These are phyloP conservation scores for Actinernus sp. DNA, from an alignment of 92 coral and sea anemone genomes.

Conservation along the genomic window DNA sequence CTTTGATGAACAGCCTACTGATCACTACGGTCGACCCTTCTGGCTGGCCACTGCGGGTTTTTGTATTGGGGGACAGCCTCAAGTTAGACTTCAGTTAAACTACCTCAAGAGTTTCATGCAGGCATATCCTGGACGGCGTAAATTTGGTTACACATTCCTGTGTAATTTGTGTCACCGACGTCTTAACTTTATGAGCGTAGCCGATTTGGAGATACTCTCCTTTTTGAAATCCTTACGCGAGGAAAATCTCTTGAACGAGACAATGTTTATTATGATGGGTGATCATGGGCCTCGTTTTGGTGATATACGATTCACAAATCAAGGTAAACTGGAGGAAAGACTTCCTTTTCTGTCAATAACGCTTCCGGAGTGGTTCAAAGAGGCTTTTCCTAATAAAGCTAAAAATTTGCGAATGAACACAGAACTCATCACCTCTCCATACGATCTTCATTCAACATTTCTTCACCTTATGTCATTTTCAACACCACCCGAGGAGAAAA, in stretches of 20 bases:
- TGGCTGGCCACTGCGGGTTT: conserved; percentile 21
- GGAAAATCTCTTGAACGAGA: conserved; percentile 66
- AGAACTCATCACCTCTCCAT: conserved; percentile 66
- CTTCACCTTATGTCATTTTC: conserved; percentile 67
- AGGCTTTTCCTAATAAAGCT: conserved; percentile 29
- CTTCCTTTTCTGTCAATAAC: conserved; percentile 80
- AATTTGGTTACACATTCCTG: conserved; percentile 69
- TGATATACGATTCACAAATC: conserved; percentile 59
- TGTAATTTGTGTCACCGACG: conserved; percentile 68
- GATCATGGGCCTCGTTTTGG: conserved; percentile 87
- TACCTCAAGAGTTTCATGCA: conserved; percentile 79
- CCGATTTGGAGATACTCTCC: conserved; percentile 41
- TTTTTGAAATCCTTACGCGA: conserved; percentile 50
- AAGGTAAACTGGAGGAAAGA: conserved; percentile 82
- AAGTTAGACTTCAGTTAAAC: conserved; percentile 48
- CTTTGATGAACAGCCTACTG: conserved; percentile 69
- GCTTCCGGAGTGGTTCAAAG: conserved; percentile 60
- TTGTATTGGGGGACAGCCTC: conserved; percentile 54
- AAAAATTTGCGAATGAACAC: conserved; percentile 46
- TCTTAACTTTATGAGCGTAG: conserved; percentile 52
- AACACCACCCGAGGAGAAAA: conserved; percentile 4
- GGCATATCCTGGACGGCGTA: conserved; percentile 67
- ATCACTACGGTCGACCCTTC: conserved; percentile 71
- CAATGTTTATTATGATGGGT: conserved; percentile 74
- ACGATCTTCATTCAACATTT: conserved; percentile 79